A percentile compares a stretch with the other conserved stretches of the same genome.
Evolutionary conservation across 2,113 vertebrate species (phyloP).

Genomic region (Chionodraco myersi): DNA sequence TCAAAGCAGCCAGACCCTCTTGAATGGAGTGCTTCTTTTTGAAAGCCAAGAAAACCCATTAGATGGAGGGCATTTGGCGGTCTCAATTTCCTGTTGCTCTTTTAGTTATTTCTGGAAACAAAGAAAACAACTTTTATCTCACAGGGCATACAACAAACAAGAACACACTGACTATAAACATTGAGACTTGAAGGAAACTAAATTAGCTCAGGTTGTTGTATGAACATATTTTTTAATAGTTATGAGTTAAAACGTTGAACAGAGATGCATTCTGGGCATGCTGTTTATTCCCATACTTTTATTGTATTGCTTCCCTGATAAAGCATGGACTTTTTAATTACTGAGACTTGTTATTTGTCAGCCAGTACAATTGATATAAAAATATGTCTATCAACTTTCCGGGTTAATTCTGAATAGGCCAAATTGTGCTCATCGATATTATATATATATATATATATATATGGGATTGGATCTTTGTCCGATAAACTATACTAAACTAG

Average conservation of each 20-base stretch:
- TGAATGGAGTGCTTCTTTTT: conserved; percentile 31
- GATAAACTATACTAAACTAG: too few species aligned
- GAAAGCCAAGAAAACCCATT: conserved; percentile 36
- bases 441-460: neutral
- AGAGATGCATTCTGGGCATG: neutral
- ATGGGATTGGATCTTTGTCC: neutral
- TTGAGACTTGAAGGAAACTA: neutral
- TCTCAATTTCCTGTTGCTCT: conserved; percentile 20
- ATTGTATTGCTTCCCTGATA: neutral
- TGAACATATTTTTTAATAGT: neutral
- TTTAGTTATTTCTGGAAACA: conserved; percentile 41
- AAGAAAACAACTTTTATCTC: conserved; percentile 21
- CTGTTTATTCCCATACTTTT: neutral
- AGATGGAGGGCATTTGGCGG: conserved; percentile 17
- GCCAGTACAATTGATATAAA: neutral
- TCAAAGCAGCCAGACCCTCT: conserved; percentile 49
- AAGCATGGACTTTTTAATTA: too few species aligned
- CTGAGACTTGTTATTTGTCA: neutral
- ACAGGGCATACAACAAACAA: conserved; percentile 3
- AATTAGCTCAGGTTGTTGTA: neutral
- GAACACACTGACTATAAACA: neutral
- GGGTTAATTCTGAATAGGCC: neutral
- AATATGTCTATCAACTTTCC: neutral
- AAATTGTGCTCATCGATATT: neutral
- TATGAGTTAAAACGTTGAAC: neutral